A percentile compares a stretch with the other conserved stretches of the same genome.
phyloP scores from a whole-genome alignment of 2,797 vertebrate species.

The Megaceryle alcyon region DNA sequence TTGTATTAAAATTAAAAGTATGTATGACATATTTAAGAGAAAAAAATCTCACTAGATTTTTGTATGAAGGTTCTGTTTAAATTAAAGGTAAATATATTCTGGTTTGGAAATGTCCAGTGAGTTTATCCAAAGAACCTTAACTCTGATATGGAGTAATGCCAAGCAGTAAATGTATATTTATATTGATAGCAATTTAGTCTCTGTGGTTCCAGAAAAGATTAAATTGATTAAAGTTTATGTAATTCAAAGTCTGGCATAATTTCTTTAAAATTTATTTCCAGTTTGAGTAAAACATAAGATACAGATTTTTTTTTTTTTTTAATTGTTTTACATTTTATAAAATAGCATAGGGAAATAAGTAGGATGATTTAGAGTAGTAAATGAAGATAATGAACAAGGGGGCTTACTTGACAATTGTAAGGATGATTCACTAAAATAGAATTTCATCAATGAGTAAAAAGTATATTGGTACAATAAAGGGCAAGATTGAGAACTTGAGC shows the following conservation, averaged over 20 bases:
- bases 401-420: background rate
- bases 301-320: no score
- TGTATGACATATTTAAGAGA: background rate
- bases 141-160: background rate
- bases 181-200: background rate
- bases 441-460: slow-evolving; percentile 14
- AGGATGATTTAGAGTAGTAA: background rate
- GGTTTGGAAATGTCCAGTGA: background rate
- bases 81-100: background rate
- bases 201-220: background rate
- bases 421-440: background rate
- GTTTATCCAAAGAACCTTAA: background rate
- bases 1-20: background rate
- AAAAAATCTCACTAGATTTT: background rate
- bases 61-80: background rate
- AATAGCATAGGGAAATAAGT: background rate
- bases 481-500: background rate
- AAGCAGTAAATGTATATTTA: background rate
- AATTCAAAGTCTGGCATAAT: background rate
- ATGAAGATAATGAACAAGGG: background rate
- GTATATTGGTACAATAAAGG: background rate
- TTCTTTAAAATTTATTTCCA: background rate
- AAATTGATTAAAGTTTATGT: background rate
- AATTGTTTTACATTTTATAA: background rate
- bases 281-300: background rate